Conservation (phyloP, 2,888 invertebrate genomes). For the Molanna angustata region DNA sequence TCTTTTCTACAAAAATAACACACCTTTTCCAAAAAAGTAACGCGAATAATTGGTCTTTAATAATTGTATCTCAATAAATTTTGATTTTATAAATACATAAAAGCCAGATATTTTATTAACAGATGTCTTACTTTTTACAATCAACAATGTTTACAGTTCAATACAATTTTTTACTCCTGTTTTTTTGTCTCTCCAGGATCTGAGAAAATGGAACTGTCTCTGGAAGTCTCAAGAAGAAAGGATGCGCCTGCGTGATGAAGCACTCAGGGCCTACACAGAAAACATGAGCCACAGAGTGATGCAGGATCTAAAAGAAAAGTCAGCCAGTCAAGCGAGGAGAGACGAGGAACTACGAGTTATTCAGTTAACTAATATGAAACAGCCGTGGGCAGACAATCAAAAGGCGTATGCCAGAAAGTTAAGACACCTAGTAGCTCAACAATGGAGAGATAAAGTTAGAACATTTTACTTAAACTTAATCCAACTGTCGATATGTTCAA, state of each 20-base stretch:
- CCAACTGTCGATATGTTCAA: too few species aligned
- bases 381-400: slow-evolving; percentile 9
- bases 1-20: too few species aligned
- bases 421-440: slow-evolving; percentile 1
- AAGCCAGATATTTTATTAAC: too few species aligned
- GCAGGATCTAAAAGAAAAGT: slow-evolving; percentile 6
- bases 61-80: too few species aligned
- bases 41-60: too few species aligned
- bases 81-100: too few species aligned
- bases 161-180: too few species aligned
- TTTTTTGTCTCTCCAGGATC: background rate
- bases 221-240: slow-evolving; percentile 12
- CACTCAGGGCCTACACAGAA: slow-evolving; percentile 11
- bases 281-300: background rate
- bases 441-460: slow-evolving; percentile 14
- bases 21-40: too few species aligned
- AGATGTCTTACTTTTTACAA: too few species aligned
- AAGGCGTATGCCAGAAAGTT: slow-evolving; percentile 8
- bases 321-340: slow-evolving; percentile 2
- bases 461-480: too few species aligned
- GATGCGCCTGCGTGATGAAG: slow-evolving; percentile 5
- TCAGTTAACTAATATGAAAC: slow-evolving; percentile 17
- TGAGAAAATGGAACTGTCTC: slow-evolving; percentile 7
- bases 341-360: slow-evolving; percentile 12
- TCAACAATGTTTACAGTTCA: too few species aligned